These are phyloP conservation scores for Cheirogaleus major DNA, from an alignment of 2,797 vertebrate genomes.

Conservation along the genomic window DNA sequence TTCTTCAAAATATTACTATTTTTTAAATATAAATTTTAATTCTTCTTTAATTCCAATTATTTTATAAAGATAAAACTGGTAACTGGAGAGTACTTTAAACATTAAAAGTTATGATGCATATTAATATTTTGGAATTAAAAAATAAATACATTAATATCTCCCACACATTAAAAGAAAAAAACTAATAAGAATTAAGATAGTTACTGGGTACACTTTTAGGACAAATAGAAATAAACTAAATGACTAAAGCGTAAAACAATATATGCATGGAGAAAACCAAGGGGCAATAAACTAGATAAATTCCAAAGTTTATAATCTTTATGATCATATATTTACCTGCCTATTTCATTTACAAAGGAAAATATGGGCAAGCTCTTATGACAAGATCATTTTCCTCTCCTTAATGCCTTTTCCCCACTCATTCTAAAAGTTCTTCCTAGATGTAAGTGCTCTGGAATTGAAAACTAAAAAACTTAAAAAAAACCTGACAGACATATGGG, in stretches of 20 bases:
- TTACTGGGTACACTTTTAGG: background rate
- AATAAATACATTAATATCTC: background rate
- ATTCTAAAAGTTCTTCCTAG: constrained; percentile 33
- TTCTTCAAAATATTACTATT: constrained; percentile 12
- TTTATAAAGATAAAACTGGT: constrained; percentile 38
- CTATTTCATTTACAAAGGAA: background rate
- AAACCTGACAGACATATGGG: background rate
- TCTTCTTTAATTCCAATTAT: background rate
- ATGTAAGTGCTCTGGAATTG: background rate
- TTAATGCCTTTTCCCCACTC: background rate
- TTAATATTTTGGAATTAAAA: constrained; percentile 8
- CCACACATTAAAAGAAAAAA: background rate
- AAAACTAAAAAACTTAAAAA: constrained; percentile 45
- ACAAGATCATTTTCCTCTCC: constrained; percentile 20
- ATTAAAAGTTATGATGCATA: background rate
- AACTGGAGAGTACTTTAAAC: constrained; percentile 23
- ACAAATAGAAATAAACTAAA: constrained; percentile 36
- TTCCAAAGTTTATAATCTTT: constrained; percentile 29
- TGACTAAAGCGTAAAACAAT: background rate
- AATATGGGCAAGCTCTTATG: background rate
- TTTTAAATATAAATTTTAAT: constrained; percentile 1
- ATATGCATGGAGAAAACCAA: background rate
- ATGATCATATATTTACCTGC: background rate
- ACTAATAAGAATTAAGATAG: background rate
- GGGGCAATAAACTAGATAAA: background rate